Conservation (phyloP, 2,888 invertebrate genomes). For the Parnassius smintheus region DNA sequence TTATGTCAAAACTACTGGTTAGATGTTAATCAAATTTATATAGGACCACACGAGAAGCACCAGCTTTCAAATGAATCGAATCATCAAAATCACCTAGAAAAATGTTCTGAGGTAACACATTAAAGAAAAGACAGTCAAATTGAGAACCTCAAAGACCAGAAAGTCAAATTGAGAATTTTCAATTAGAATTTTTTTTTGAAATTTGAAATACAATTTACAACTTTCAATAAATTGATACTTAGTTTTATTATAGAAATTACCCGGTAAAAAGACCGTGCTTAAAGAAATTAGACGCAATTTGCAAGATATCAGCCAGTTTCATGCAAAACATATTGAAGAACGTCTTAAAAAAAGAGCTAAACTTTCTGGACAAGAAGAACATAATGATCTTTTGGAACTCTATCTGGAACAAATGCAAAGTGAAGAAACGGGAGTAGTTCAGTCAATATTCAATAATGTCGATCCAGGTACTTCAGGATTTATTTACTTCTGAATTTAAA, state of each 20-base stretch:
- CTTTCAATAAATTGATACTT: background rate
- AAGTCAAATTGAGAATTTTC: no score
- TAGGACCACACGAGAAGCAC: no score
- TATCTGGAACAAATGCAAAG: conserved; percentile 43
- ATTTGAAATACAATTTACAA: no score
- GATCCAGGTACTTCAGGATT: conserved; percentile 35
- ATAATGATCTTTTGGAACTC: conserved; percentile 46
- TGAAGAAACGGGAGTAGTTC: conserved; percentile 28
- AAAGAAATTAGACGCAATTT: conserved; percentile 75
- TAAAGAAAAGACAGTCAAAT: no score
- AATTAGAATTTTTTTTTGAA: no score
- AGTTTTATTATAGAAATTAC: conserved; percentile 41
- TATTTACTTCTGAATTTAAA: background rate
- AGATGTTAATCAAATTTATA: no score
- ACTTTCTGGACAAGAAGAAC: conserved; percentile 30
- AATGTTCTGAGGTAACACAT: no score
- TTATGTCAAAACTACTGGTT: no score
- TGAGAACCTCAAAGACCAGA: no score
- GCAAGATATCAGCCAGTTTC: conserved; percentile 44
- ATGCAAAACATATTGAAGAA: conserved; percentile 30
- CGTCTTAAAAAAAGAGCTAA: conserved; percentile 34
- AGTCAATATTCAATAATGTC: conserved; percentile 38
- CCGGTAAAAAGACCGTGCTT: conserved; percentile 45
- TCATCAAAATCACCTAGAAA: no score
- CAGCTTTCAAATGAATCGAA: no score